Percentiles rank a stretch among this genome's conserved stretches.
These are phyloP conservation scores for Drosophila acutilabella DNA, from an alignment of 2,888 invertebrate species.

Conservation along the genomic window DNA sequence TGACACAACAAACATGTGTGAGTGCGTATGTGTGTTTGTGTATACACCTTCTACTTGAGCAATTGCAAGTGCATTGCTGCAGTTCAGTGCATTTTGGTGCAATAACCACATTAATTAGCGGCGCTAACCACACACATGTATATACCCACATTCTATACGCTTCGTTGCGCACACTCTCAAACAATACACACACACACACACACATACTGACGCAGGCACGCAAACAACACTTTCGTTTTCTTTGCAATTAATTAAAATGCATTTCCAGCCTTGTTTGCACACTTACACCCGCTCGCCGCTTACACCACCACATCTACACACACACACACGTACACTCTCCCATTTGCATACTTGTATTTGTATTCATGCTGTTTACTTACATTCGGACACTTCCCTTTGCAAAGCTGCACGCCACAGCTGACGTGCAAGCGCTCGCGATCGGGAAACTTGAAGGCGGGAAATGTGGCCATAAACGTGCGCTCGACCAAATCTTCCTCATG, in stretches of 20 bases:
- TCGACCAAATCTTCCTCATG: slow-evolving; percentile 84
- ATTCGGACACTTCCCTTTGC: slow-evolving; percentile 89
- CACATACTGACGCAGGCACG: slow-evolving; percentile 15
- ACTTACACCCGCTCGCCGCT: not conserved
- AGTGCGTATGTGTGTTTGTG: not conserved
- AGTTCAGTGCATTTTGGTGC: slow-evolving; percentile 81
- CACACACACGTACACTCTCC: not conserved
- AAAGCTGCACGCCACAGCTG: slow-evolving; percentile 91
- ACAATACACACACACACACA: slow-evolving; percentile 10
- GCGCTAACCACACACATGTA: slow-evolving; percentile 39
- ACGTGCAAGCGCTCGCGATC: slow-evolving; percentile 91
- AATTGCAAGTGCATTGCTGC: slow-evolving; percentile 56
- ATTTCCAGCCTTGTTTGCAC: slow-evolving; percentile 32
- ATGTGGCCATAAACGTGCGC: slow-evolving; percentile 86
- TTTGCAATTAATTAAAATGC: slow-evolving; percentile 73
- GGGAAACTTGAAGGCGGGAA: slow-evolving; percentile 93
- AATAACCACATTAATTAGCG: slow-evolving; percentile 81
- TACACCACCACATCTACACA: not conserved
- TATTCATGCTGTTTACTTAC: slow-evolving; percentile 83
- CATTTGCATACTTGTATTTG: not conserved
- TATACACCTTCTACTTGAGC: slow-evolving; percentile 31
- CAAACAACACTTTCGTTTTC: slow-evolving; percentile 74
- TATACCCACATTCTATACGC: slow-evolving; percentile 42
- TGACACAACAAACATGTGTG: slow-evolving; percentile 18
- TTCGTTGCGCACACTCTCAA: slow-evolving; percentile 49